Base-by-base conservation (phyloP, 2,888 invertebrate genomes). In the Tenthredo scrophulariae region DNA sequence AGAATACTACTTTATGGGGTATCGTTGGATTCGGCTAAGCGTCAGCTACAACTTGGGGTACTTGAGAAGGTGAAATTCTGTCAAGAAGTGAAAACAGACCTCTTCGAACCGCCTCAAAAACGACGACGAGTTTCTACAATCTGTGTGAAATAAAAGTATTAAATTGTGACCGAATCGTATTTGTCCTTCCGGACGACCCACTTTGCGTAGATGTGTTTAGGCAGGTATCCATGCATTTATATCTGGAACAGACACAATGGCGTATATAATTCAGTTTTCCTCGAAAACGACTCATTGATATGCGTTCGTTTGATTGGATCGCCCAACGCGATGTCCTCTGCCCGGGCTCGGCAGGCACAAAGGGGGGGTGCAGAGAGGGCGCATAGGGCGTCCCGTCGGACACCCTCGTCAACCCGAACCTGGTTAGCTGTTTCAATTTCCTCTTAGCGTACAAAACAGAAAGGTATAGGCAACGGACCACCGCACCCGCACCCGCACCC, bases 281-380 rank as follows among this genome's bases (percentile, higher is more conserved):
- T 88, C 91, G 90, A 91, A 92, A 92, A 92, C 91, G 92, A 92
- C 92, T 92, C 92, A 92, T 92, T 92, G 91, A 92, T 92, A 92
- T 92, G 92, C 92, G 92, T 92, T 91, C 91, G 91, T 91, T 92
- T 92, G 91, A 92, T 92, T 91, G 91, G 91, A 92, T 92, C 91
- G 91, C 88, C 77, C 40, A 9, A 22, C 72, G 54, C 77, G 46
- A 18, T 29, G 50, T 77, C 77, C 50, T 77, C 77, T 67, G 33
- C 29, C 26, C 74, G 22, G 26, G 74, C 15, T 29, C 22, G 10
- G 43, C 9, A 22, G 26, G 43, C 22, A 22, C 7, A 43, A 43
- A 29, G 15, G 10, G 43, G 15, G 54, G 6, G 50, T 13, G 54
- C 50, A 50, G 77, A 6, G 54, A 18, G 29, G 29, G 77, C 26